Conservation (phyloP, 35 echinoderm and acorn worm genomes). For the Diadema setosum region DNA sequence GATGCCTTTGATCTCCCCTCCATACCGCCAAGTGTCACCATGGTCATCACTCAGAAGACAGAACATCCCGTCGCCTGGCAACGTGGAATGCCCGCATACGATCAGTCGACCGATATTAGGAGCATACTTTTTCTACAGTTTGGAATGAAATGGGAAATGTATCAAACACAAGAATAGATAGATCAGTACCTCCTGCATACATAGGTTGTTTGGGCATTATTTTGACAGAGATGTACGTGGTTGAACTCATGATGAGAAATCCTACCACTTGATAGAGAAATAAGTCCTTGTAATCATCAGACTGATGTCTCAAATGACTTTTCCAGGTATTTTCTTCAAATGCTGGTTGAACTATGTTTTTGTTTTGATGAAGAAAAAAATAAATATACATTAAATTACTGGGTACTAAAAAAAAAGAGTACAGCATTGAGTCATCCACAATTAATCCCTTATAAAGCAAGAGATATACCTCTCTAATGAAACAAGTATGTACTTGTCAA, state of each 20-base stretch:
- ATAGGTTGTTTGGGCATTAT: not conserved
- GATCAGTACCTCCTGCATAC: not conserved
- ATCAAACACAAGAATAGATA: not conserved
- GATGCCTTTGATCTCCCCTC: conserved; percentile 64
- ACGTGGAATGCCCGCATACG: conserved; percentile 78
- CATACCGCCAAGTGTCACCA: conserved; percentile 75
- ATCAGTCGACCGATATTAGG: conserved; percentile 76
- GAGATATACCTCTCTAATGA: too few species aligned
- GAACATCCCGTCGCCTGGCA: conserved; percentile 72
- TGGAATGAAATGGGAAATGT: not conserved
- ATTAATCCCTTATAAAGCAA: too few species aligned
- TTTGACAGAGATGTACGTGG: not conserved
- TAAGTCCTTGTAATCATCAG: too few species aligned
- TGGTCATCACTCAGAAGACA: conserved; percentile 95
- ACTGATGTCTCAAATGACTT: too few species aligned
- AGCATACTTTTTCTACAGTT: conserved; percentile 72
- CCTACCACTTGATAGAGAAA: not conserved
- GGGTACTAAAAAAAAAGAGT: too few species aligned
- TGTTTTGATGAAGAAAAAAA: too few species aligned
- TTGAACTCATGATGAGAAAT: not conserved
- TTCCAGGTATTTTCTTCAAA: too few species aligned
- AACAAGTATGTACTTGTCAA: too few species aligned
- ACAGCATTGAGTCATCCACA: too few species aligned
- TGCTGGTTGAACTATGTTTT: too few species aligned
- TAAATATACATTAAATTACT: too few species aligned